Percentiles rank a stretch among this genome's conserved stretches.
These are phyloP conservation scores for Sepiola atlantica DNA, from an alignment of 2,888 invertebrate genomes.

Conservation along the genomic window DNA sequence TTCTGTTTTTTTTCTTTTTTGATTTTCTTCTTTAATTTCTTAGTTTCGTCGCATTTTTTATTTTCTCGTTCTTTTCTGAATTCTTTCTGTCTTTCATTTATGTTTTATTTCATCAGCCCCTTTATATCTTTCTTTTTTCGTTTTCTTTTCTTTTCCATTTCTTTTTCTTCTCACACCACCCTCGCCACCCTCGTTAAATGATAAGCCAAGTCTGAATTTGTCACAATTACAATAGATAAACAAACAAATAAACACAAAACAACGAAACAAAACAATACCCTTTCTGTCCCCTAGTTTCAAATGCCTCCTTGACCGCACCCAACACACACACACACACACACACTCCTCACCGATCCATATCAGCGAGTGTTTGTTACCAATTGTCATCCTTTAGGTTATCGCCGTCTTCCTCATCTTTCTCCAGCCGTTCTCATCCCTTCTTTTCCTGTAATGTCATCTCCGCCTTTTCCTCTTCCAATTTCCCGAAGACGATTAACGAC, in stretches of 20 bases:
- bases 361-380: neutral
- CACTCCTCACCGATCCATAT: neutral
- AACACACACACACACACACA: neutral
- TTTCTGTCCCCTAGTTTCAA: neutral
- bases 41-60: no score
- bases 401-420: neutral
- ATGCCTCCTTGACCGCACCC: neutral
- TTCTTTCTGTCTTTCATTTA: no score
- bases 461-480: neutral
- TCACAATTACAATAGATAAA: constrained; percentile 22
- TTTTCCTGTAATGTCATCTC: neutral
- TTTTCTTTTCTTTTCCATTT: neutral
- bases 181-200: neutral
- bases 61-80: no score
- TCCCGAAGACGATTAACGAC: neutral
- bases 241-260: neutral
- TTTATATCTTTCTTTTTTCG: no score
- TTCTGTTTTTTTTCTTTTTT: neutral
- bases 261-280: neutral
- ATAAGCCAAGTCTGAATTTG: neutral
- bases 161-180: neutral
- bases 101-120: no score
- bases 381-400: neutral
- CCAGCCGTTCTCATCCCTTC: neutral
- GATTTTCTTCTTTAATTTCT: no score